These are phyloP conservation scores for Drosophila borealis DNA, from an alignment of 2,888 invertebrate genomes.

Conservation along the genomic window DNA sequence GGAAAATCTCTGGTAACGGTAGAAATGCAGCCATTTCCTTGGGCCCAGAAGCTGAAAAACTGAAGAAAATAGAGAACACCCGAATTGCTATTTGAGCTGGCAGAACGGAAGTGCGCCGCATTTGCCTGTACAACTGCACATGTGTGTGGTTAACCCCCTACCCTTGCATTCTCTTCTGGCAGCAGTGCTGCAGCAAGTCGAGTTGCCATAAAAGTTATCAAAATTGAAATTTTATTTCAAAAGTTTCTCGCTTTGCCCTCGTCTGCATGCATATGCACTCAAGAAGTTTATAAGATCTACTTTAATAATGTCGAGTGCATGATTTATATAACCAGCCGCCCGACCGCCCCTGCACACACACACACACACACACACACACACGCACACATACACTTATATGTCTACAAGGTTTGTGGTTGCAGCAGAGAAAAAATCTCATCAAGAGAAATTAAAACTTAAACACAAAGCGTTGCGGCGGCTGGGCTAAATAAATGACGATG, in stretches of 20 bases:
- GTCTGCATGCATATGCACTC: constrained; percentile 59
- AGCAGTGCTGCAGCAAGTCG: constrained; percentile 13
- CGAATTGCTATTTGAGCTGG: constrained; percentile 50
- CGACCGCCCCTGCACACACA: no score
- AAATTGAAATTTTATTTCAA: constrained; percentile 80
- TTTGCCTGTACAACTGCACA: constrained; percentile 33
- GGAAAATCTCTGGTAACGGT: constrained; percentile 64
- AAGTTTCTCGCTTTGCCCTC: constrained; percentile 65
- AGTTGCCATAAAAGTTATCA: constrained; percentile 72
- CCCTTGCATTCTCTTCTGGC: background rate
- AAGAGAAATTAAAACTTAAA: constrained; percentile 76
- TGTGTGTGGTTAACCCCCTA: constrained; percentile 4
- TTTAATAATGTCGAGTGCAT: constrained; percentile 79
- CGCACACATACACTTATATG: background rate
- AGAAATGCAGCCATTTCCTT: constrained; percentile 69
- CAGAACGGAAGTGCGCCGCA: constrained; percentile 51
- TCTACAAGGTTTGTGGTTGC: constrained; percentile 30
- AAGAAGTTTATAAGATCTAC: constrained; percentile 75
- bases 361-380: constrained; percentile 1
- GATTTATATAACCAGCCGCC: constrained; percentile 47
- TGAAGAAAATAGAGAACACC: constrained; percentile 21
- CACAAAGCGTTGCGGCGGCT: constrained; percentile 47
- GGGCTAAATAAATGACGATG: constrained; percentile 51
- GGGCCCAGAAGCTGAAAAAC: constrained; percentile 23
- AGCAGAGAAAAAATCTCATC: constrained; percentile 63